Evolutionary conservation across 2,797 vertebrate species (phyloP).

Genomic region (Hydrophis major): DNA sequence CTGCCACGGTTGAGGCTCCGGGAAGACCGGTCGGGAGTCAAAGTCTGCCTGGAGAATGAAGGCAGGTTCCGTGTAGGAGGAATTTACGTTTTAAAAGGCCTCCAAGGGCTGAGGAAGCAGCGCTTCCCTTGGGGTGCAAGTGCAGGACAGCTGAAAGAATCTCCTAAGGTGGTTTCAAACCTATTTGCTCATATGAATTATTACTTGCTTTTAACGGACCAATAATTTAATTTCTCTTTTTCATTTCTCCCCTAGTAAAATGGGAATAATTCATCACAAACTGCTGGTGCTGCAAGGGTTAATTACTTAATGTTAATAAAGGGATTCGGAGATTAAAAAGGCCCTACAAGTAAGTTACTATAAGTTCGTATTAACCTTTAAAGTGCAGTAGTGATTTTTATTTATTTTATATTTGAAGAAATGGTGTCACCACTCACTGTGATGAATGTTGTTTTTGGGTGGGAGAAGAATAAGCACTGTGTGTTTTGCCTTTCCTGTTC

Average conservation of each 20-base stretch:
- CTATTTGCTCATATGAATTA: not conserved
- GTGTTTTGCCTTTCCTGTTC: constrained; percentile 50
- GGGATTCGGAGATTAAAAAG: not conserved
- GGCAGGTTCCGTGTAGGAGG: not conserved
- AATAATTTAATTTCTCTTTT: constrained; percentile 38
- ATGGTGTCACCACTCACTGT: constrained; percentile 46
- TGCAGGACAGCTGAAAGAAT: not conserved
- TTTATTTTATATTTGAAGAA: constrained; percentile 54
- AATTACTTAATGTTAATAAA: constrained; percentile 39
- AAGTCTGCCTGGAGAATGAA: no score
- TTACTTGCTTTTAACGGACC: constrained; percentile 37
- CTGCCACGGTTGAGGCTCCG: not conserved
- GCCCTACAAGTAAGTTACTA: constrained; percentile 29
- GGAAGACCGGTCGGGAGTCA: not conserved
- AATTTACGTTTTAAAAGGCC: not conserved
- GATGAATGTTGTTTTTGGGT: constrained; percentile 43
- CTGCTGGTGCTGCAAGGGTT: constrained; percentile 51
- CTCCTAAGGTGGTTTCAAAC: not conserved
- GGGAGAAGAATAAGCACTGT: constrained; percentile 29
- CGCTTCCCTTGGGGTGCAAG: not conserved
- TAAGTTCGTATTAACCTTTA: constrained; percentile 54
- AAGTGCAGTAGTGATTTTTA: constrained; percentile 39
- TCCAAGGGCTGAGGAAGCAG: not conserved
- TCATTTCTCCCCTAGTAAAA: constrained; percentile 42
- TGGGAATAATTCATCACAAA: constrained; percentile 50